Evolutionary conservation across 2,797 vertebrate species (phyloP), one percentile per base, ranked within the genome.

Genomic region (Pristis pectinata): DNA sequence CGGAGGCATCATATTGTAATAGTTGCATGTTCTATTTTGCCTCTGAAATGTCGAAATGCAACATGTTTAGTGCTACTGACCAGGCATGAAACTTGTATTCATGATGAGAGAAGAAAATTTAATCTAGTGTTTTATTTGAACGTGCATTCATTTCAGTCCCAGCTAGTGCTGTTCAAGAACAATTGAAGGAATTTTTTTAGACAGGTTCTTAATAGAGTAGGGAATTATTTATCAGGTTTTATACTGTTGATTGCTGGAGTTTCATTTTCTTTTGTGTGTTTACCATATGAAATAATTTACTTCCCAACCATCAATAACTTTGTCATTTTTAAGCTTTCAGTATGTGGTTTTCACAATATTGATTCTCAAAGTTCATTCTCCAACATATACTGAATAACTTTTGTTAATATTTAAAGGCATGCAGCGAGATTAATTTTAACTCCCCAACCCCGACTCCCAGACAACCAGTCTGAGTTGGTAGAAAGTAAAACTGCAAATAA

Each of bases 191-290:
- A 94, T 30, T 94, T 74, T n/a, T 17, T 94, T 94, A 22, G 70
- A 2, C 41, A 93, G 91, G 22, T 74, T 93, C 72, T 72, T 37
- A n/a, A 94, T 74, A 53, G 34, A 24, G 27, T 74, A 34, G 10
- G 44, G 70, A 94, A 74, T 74, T 94, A 93, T 53, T 94, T 94
- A 94, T 72, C 67, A 53, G 41, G 49, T 74, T 74, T 87, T 87
- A 87, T 87, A 34, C 44, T 74, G 70, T 53, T 76, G 92, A 53
- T 76, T 94, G 70, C 70, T 30, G 17, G 30, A 9, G 27, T 93
- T 93, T 74, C 44, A 74, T 34, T 76, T 93, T 56, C 4, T n/a
- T 74, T 94, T 74, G 27, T 53, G 27, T 74, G 15, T 74, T 94
- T 34, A 53, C 41, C 41, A 34, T 72, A 93, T 93, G 41, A 93